Evolutionary conservation across 2,797 vertebrate genomes (phyloP).

Genomic region (Trematomus bernacchii): DNA sequence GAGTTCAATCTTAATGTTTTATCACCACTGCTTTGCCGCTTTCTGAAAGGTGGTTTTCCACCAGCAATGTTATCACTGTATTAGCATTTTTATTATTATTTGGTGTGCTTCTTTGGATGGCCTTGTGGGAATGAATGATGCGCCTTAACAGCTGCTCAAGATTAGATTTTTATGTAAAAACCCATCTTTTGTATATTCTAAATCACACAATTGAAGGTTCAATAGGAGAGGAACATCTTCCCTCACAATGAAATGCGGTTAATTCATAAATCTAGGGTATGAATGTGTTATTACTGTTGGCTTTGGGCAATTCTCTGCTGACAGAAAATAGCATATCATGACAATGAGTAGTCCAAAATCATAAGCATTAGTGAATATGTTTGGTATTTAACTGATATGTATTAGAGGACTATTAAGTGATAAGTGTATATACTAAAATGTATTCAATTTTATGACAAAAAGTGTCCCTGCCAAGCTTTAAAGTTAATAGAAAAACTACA

Average conservation of each 20-base stretch:
- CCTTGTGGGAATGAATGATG: neutral
- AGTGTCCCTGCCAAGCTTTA: neutral
- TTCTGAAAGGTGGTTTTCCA: neutral
- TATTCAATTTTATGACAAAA: neutral
- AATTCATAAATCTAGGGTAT: neutral
- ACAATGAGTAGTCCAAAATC: neutral
- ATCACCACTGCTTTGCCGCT: neutral
- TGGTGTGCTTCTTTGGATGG: slow-evolving; percentile 6
- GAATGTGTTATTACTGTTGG: neutral
- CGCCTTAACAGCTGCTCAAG: neutral
- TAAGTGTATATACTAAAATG: neutral
- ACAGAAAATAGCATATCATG: neutral
- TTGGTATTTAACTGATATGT: neutral
- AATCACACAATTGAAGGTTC: neutral
- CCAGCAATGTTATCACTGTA: neutral
- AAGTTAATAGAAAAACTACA: neutral
- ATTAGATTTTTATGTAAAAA: neutral
- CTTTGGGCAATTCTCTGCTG: neutral
- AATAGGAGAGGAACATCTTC: neutral
- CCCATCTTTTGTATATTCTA: neutral
- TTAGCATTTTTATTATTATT: slow-evolving; percentile 43
- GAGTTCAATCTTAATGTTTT: slow-evolving; percentile 10
- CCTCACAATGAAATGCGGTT: neutral
- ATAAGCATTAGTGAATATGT: neutral
- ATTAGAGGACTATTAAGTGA: neutral